These are phyloP conservation scores for Ligdia adustata DNA, from an alignment of 2,888 invertebrate genomes.

Conservation along the genomic window DNA sequence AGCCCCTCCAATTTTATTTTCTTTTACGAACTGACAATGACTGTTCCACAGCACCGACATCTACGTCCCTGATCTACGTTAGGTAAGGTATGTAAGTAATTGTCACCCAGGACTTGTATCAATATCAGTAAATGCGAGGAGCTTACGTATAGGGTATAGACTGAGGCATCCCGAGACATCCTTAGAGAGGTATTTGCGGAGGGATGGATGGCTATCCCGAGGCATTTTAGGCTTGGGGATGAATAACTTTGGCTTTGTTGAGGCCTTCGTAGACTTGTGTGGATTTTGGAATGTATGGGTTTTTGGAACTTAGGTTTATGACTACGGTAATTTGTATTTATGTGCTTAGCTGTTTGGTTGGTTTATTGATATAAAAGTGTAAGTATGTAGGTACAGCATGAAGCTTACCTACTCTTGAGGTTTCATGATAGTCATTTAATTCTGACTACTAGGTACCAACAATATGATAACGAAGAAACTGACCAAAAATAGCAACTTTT, in stretches of 20 bases:
- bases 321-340: too few species aligned
- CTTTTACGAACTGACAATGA: background rate
- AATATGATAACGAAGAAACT: too few species aligned
- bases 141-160: slow-evolving; percentile 42
- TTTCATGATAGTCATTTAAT: too few species aligned
- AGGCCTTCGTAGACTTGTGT: slow-evolving; percentile 4
- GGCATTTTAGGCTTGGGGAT: slow-evolving; percentile 15
- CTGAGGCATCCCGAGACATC: slow-evolving; percentile 3
- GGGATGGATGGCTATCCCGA: slow-evolving; percentile 29
- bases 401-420: too few species aligned
- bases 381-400: too few species aligned
- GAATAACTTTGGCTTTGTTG: slow-evolving; percentile 20
- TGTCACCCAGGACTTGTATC: slow-evolving; percentile 63
- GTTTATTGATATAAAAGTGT: too few species aligned
- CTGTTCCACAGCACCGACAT: slow-evolving; percentile 6
- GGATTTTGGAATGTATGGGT: slow-evolving; percentile 8
- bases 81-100: slow-evolving; percentile 48
- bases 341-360: too few species aligned
- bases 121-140: slow-evolving; percentile 67
- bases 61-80: slow-evolving; percentile 8
- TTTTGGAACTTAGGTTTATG: slow-evolving; percentile 3
- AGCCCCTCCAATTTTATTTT: too few species aligned
- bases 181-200: slow-evolving; percentile 17
- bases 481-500: too few species aligned
- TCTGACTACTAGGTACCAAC: too few species aligned